A percentile compares a stretch with the other conserved stretches of the same genome.
Conservation (phyloP, 2,888 invertebrate genomes). For the Euplexia lucipara region DNA sequence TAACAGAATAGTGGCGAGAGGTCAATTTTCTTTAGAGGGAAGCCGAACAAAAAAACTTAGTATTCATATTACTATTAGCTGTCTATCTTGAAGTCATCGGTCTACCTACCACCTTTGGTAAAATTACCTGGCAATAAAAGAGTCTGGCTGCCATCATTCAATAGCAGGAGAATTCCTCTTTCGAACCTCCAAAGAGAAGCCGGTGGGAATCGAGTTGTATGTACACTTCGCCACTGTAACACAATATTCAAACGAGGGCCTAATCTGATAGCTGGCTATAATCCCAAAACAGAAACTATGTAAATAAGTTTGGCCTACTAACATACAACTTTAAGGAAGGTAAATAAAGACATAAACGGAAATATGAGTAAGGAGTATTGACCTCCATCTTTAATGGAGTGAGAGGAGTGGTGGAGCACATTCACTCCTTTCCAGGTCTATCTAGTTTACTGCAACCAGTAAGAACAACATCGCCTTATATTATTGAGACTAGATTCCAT, state of each 20-base stretch:
- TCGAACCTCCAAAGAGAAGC: too few species aligned
- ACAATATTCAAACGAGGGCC: neutral
- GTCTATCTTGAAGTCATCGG: too few species aligned
- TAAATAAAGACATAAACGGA: constrained; percentile 21
- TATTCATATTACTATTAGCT: too few species aligned
- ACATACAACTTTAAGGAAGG: neutral
- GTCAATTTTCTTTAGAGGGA: too few species aligned
- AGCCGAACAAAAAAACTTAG: too few species aligned
- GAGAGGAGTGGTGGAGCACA: constrained; percentile 45
- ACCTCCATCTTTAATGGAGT: constrained; percentile 48
- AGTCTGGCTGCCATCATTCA: too few species aligned
- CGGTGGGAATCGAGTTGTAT: too few species aligned
- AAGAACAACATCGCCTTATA: constrained; percentile 17
- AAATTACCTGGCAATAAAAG: too few species aligned
- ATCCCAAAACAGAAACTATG: constrained; percentile 5
- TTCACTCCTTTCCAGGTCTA: constrained; percentile 51
- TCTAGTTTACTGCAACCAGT: constrained; percentile 1
- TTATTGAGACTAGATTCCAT: constrained; percentile 7
- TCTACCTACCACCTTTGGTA: too few species aligned
- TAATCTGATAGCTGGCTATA: neutral
- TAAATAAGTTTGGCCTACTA: constrained; percentile 6
- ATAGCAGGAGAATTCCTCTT: too few species aligned
- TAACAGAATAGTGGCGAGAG: too few species aligned
- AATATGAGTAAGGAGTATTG: constrained; percentile 34
- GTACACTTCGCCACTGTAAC: too few species aligned